Evolutionary conservation across 1,140 invertebrate species (phyloP), one percentile per base, ranked within the genome.

Genomic region (Scylla paramamosain): DNA sequence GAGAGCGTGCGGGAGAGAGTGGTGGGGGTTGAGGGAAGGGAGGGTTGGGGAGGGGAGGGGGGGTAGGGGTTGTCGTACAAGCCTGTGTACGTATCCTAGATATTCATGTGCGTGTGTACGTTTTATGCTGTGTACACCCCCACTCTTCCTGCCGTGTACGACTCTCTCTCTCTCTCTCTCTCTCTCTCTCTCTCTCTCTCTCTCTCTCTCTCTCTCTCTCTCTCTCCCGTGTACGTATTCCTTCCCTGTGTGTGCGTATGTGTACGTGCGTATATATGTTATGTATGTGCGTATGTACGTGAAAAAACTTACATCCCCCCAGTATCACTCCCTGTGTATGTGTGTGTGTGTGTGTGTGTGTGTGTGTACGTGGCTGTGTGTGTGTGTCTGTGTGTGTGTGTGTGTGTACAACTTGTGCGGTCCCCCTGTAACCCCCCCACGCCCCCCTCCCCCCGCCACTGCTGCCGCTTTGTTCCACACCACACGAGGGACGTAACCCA

Each of bases 351-450:
- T 59, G 10, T 59, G 52, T 4, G 52, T 59, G 52, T 59, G 52
- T 46, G 82, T 94, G 29, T 94, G 86, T 90, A 67, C 32, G 48
- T 89, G 93, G 10, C 16, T 84, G 84, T 91, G 59, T 94, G 88
- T 91, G 88, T 94, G 88, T 82, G 67, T 93, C 45, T 39, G 77
- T 86, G 82, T 88, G 86, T 91, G 94, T 92, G 90, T 84, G 94
- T 95, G 94, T 95, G 94, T 95, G 94, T 95, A 92, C 91, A 92
- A 92, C 93, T 94, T 91, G 39, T 91, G 88, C 93, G 88, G 88
- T 59, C 94, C 91, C 94, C 94, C 91, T 88, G 77, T 92, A 86
- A 45, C 89, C 94, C 91, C 91, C 16, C 4, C 32, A 16, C 83
- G 28, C 84, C 90, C 91, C 94, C 90, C 52, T 91, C 48, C 90